Evolutionary conservation across 2,888 invertebrate species (phyloP).

Genomic region (Pandemis corylana): DNA sequence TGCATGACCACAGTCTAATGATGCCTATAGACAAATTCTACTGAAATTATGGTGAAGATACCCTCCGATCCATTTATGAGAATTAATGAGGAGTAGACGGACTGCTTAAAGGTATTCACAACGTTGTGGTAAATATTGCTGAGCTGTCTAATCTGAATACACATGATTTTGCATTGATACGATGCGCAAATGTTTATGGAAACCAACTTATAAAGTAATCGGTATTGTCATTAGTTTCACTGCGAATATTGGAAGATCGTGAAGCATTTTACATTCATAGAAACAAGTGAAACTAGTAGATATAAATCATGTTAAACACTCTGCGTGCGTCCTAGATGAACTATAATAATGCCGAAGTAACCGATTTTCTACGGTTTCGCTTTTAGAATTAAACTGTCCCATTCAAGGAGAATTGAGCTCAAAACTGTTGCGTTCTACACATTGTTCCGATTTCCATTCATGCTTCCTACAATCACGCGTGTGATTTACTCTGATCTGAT

Average conservation of each 20-base stretch:
- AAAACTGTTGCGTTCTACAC: slow-evolving; percentile 17
- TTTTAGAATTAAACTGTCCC: slow-evolving; percentile 1
- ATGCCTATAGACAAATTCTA: slow-evolving; percentile 13
- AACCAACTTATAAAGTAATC: too few species aligned
- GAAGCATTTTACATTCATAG: neutral
- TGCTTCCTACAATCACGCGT: slow-evolving; percentile 12
- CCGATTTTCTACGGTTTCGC: neutral
- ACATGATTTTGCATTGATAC: too few species aligned
- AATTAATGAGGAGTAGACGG: neutral
- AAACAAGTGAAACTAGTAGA: neutral
- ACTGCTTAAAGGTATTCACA: neutral
- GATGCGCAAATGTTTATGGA: too few species aligned
- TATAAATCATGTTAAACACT: neutral
- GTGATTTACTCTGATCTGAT: slow-evolving; percentile 31
- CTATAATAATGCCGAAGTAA: neutral
- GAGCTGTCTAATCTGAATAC: neutral
- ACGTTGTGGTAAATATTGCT: neutral
- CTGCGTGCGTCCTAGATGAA: neutral
- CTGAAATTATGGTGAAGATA: slow-evolving; percentile 4
- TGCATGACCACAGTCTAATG: slow-evolving; percentile 16
- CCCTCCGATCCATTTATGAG: neutral
- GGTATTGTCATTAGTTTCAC: too few species aligned
- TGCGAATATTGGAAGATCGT: neutral
- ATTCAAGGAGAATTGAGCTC: slow-evolving; percentile 10
- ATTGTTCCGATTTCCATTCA: slow-evolving; percentile 24